Conservation (phyloP, 2,113 vertebrate species). For the Scomber scombrus region DNA sequence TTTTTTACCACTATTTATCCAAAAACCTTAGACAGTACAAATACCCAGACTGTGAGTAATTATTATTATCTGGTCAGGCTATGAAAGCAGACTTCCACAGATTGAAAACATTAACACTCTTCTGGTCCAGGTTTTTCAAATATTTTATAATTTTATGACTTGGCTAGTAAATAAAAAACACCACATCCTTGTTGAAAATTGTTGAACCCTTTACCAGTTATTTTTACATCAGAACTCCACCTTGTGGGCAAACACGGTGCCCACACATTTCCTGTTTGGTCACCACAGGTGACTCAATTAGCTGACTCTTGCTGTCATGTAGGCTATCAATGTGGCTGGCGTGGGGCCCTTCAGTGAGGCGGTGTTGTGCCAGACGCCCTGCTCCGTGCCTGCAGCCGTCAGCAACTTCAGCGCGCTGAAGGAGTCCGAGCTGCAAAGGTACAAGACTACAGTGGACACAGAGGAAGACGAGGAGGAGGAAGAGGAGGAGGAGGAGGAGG, state of each 20-base stretch:
- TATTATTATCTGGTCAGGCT: not conserved
- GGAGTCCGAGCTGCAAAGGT: slow-evolving; percentile 86
- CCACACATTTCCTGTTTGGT: slow-evolving; percentile 6
- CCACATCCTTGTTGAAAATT: not conserved
- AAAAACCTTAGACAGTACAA: not conserved
- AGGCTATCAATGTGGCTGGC: slow-evolving; percentile 93
- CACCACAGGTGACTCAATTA: not conserved
- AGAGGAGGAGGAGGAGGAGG: slow-evolving; percentile 54
- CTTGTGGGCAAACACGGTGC: slow-evolving; percentile 58
- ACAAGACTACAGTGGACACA: slow-evolving; percentile 36
- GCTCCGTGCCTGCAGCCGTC: slow-evolving; percentile 93
- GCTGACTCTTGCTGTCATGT: slow-evolving; percentile 6
- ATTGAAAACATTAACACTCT: not conserved
- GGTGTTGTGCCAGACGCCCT: slow-evolving; percentile 91
- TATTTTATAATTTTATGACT: not conserved
- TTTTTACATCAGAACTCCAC: slow-evolving; percentile 56
- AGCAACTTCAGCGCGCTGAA: slow-evolving; percentile 89
- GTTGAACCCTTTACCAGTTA: not conserved
- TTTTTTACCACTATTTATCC: not conserved
- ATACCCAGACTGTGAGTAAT: not conserved
- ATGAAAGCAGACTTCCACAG: not conserved
- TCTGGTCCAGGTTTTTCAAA: too few species aligned
- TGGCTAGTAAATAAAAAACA: not conserved
- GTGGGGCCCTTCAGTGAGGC: slow-evolving; percentile 94
- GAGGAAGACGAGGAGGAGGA: slow-evolving; percentile 75